Evolutionary conservation across 2,888 invertebrate species (phyloP), one percentile per base, ranked within the genome.

Genomic region (Nemapogon koenigi): DNA sequence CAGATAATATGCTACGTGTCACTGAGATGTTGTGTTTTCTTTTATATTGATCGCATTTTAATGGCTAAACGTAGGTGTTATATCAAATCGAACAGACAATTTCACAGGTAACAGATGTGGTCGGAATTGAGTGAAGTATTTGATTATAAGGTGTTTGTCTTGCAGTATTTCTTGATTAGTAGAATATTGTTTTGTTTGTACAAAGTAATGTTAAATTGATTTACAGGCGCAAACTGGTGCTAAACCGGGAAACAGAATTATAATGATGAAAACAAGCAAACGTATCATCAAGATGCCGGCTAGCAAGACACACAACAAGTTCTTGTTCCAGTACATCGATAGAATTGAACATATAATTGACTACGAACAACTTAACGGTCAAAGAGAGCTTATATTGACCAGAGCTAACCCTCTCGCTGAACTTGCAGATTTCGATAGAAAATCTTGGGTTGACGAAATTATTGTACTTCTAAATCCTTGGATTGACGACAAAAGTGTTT

Each of bases 201-300:
- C n/a, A n/a, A n/a, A n/a, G n/a, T n/a, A n/a, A n/a, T n/a, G n/a
- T n/a, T n/a, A n/a, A n/a, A n/a, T 46, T 46, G 52, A 54, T 50
- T 86, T 87, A 66, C 59, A 88, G 57, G 81, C 81, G 3, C 71
- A 70, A 45, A 69, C 75, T 30, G 82, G 82, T 14, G 83, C 84
- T 37, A 75, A 81, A 46, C 75, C 72, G 35, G 78, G 70, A 17
- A 75, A 82, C 37, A 83, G 85, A 33, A 82, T 88, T 7, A 82
- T 89, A 16, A 80, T 88, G 61, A 81, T 88, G 59, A 87, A 88
- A 56, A 87, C 87, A 6, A 86, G 87, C 1, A 87, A 85, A 56
- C 79, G 89, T n/a, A 81, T 89, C 3, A 83, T 89, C 29, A 86
- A 87, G 59, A 81, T 88, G 37, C 87, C 88, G 1, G 78, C 75